Base-by-base conservation (phyloP, 2,113 vertebrate species). In the Ovis aries region DNA sequence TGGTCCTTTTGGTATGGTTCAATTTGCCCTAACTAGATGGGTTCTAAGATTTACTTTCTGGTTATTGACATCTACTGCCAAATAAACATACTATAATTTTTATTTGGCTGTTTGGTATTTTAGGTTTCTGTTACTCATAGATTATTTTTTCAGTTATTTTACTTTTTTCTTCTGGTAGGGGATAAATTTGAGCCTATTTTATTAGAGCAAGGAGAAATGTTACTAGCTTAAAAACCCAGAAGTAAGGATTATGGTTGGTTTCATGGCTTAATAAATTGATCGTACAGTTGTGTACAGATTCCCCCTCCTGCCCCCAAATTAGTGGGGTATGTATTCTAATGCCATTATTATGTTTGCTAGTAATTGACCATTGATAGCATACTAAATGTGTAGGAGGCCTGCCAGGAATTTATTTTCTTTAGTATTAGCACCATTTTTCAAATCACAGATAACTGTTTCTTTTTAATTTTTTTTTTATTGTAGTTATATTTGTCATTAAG, bases 381-480 rank as follows among this genome's bases (percentile, higher is more conserved):
- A 64, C 59, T 92, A 84, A 88, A 85, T 90, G 23, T n/a, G 12
- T 64, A 48, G 50, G 83, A 93, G 8, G 21, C 53, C 36, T 80
- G 31, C 14, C 90, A 31, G 57, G 29, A 88, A 96, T 90, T 85
- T 78, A 86, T 96, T 93, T 95, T 97, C 85, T 78, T 91, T 84
- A 90, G 43, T 84, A 17, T 80, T 91, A 59, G 6, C 23, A 87
- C 40, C 11, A 19, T 85, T 93, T 93, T 91, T 96, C 50, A 88
- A 89, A 85, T 82, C 71, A 94, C 6, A 82, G n/a, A 29, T 92
- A 67, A 74, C 6, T 82, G 3, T 23, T 40, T 40, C n/a, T 40
- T 71, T 40, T 40, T 23, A 23, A 12, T 21, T 71, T 88, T 93
- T 93, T 53, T 93, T 53, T 71, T 3, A 43, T 64, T 78, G 77